These are phyloP conservation scores for Myotis findleyi DNA, from an alignment of 2,797 vertebrate genomes.

Conservation along the genomic window DNA sequence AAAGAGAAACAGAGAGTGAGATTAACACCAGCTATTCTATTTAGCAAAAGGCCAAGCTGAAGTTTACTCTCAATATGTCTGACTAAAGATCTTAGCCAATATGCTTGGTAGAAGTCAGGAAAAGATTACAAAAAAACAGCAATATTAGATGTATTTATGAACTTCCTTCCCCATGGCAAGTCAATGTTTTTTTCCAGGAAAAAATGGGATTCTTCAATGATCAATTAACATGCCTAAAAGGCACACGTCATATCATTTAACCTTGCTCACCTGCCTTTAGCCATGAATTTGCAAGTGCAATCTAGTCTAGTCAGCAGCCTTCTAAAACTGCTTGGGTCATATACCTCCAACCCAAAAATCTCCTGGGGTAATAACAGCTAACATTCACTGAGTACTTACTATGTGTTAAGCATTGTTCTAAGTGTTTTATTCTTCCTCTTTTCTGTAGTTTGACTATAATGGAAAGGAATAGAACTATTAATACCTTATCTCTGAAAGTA, in stretches of 20 bases:
- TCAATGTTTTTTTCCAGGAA: neutral
- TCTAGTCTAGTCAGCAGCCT: neutral
- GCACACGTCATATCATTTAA: neutral
- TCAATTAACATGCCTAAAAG: constrained; percentile 10
- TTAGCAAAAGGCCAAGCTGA: constrained; percentile 33
- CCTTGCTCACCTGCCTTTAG: neutral
- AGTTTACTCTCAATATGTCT: constrained; percentile 39
- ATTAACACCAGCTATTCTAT: neutral
- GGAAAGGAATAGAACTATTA: neutral
- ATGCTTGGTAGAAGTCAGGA: neutral
- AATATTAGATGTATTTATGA: neutral
- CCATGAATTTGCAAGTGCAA: neutral
- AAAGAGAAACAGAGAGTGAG: neutral
- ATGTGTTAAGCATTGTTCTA: neutral
- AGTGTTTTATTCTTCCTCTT: neutral
- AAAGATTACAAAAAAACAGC: neutral
- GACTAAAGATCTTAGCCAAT: constrained; percentile 15
- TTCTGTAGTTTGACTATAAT: neutral
- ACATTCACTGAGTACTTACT: neutral
- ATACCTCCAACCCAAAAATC: neutral
- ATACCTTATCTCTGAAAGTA: neutral
- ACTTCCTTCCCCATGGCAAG: neutral
- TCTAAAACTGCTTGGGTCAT: neutral
- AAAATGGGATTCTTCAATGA: neutral
- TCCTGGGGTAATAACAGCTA: neutral